Evolutionary conservation across 2,797 vertebrate genomes (phyloP).

Genomic region (Austrolebias charrua): DNA sequence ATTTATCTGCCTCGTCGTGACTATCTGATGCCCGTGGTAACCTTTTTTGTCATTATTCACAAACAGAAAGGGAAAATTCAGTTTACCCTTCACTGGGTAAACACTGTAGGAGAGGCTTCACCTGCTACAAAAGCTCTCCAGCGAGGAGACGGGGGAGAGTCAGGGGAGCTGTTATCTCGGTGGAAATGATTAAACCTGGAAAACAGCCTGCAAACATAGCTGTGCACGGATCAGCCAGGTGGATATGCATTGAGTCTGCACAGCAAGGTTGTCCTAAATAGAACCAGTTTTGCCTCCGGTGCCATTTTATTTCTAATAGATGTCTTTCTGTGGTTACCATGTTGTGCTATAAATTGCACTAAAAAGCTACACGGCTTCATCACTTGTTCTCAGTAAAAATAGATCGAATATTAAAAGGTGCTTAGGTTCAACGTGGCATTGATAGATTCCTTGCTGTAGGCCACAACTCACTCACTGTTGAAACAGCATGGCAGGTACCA

Average conservation of each 20-base stretch:
- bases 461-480: constrained; percentile 59
- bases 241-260: constrained; percentile 35
- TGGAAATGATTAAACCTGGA: constrained; percentile 45
- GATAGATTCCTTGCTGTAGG: constrained; percentile 59
- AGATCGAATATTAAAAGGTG: constrained; percentile 45
- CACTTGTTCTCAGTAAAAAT: constrained; percentile 34
- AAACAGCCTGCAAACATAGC: constrained; percentile 29
- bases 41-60: constrained; percentile 50
- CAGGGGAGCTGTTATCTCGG: constrained; percentile 40
- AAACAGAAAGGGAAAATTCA: constrained; percentile 32
- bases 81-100: constrained; percentile 41
- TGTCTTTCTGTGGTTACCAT: constrained; percentile 20
- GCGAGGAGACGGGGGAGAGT: neutral
- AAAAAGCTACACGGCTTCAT: constrained; percentile 23
- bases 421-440: constrained; percentile 61
- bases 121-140: constrained; percentile 32
- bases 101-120: constrained; percentile 35
- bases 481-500: constrained; percentile 51
- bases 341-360: constrained; percentile 36
- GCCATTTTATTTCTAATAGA: constrained; percentile 29
- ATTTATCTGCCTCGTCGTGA: constrained; percentile 22
- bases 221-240: constrained; percentile 34
- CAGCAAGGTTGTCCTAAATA: constrained; percentile 34
- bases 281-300: constrained; percentile 31
- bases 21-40: constrained; percentile 44